These are phyloP conservation scores for Pinna nobilis DNA, from an alignment of 1,140 invertebrate genomes.

Conservation along the genomic window DNA sequence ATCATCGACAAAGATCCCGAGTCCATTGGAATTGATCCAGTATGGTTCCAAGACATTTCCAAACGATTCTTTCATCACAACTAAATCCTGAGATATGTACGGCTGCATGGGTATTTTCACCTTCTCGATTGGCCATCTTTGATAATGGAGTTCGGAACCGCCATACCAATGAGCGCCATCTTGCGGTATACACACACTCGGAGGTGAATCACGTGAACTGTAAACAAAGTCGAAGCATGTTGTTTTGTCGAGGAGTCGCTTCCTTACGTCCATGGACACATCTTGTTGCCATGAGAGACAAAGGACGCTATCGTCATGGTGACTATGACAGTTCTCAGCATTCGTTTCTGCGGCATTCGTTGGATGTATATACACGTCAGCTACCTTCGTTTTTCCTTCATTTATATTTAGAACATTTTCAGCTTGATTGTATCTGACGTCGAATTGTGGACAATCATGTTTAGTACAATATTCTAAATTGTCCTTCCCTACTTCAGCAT, in stretches of 20 bases:
- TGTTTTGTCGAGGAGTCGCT: background rate
- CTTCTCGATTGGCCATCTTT: constrained; percentile 74
- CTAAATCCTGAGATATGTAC: constrained; percentile 51
- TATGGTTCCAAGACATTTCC: constrained; percentile 63
- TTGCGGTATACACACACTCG: constrained; percentile 37
- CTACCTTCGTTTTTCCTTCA: too few relatives aligned
- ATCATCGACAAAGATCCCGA: constrained; percentile 59
- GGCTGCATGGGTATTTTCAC: constrained; percentile 55
- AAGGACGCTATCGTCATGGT: too few relatives aligned
- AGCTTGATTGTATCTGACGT: too few relatives aligned
- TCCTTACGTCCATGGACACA: background rate
- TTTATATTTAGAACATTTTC: too few relatives aligned
- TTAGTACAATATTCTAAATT: too few relatives aligned
- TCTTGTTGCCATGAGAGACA: background rate
- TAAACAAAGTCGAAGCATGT: background rate
- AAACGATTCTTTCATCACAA: constrained; percentile 28
- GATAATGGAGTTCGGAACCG: constrained; percentile 71
- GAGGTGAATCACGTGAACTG: constrained; percentile 10
- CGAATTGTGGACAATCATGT: too few relatives aligned
- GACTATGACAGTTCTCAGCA: too few relatives aligned
- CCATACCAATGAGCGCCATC: constrained; percentile 61
- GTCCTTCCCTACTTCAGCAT: too few relatives aligned
- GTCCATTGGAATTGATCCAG: constrained; percentile 65
- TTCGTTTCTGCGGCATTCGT: too few relatives aligned
- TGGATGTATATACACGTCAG: too few relatives aligned